Percentiles rank a stretch among this genome's conserved stretches.
phyloP scores from a whole-genome alignment of 2,797 vertebrate genomes.

The Peromyscus nudipes region DNA sequence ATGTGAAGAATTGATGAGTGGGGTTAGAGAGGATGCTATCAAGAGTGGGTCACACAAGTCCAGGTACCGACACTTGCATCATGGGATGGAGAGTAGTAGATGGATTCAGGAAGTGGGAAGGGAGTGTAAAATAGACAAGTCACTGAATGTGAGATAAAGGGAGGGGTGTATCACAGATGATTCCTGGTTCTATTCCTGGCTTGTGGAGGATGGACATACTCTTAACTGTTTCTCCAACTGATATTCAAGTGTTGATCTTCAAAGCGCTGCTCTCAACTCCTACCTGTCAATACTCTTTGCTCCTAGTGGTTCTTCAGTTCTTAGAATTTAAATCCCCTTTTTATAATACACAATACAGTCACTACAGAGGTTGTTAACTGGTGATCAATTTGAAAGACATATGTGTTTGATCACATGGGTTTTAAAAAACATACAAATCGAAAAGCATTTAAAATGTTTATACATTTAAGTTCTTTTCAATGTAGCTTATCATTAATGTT shows the following conservation, averaged over 20 bases:
- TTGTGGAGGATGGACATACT: background rate
- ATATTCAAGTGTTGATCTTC: background rate
- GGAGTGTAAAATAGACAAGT: background rate
- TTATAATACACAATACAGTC: background rate
- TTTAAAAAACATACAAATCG: background rate
- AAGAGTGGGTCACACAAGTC: background rate
- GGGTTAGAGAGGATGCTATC: background rate
- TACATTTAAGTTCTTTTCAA: constrained; percentile 9
- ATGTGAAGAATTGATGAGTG: background rate
- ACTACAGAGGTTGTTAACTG: background rate
- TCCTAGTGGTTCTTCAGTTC: background rate
- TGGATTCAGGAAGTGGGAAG: background rate
- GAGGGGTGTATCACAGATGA: no score
- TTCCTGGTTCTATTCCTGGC: background rate
- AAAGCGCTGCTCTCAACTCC: background rate
- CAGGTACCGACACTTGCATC: background rate
- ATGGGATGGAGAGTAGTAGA: background rate
- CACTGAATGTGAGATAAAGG: no score
- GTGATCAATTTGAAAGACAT: background rate
- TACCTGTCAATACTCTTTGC: background rate
- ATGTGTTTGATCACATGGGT: background rate
- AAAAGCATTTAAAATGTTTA: background rate
- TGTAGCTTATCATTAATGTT: background rate
- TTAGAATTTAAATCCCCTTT: background rate
- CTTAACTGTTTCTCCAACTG: background rate